phyloP scores from a whole-genome alignment of 2,113 vertebrate genomes.

The Lepidothrix coronata region DNA sequence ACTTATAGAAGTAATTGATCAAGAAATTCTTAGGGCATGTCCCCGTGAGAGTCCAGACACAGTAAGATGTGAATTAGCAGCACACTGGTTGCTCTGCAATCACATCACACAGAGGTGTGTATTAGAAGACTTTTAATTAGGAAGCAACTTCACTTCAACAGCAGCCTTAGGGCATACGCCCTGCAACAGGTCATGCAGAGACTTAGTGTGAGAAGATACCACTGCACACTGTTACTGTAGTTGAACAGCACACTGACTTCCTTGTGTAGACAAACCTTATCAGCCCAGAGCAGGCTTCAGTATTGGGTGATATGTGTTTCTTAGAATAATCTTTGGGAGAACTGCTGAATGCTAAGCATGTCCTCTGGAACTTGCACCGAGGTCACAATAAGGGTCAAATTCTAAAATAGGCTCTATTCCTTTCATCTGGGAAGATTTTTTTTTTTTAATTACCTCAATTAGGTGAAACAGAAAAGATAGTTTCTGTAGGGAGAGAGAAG shows the following conservation, averaged over 20 bases:
- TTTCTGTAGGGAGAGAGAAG: background rate
- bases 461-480: background rate
- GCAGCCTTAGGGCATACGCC: background rate
- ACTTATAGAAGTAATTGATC: background rate
- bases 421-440: background rate
- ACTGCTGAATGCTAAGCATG: background rate
- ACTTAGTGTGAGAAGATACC: background rate
- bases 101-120: background rate
- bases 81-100: background rate
- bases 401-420: background rate
- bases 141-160: background rate
- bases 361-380: background rate
- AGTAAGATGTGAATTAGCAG: background rate
- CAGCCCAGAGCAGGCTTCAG: conserved; percentile 21
- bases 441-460: background rate
- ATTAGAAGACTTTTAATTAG: background rate
- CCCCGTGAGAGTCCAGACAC: background rate
- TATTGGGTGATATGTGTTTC: background rate
- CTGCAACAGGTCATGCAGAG: background rate
- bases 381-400: background rate
- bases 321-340: conserved; percentile 8
- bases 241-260: background rate
- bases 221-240: background rate
- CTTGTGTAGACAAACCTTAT: conserved; percentile 46
- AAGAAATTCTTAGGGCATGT: background rate